Conservation (phyloP, 2,797 vertebrate species). For the Hypotaenidia okinawae region DNA sequence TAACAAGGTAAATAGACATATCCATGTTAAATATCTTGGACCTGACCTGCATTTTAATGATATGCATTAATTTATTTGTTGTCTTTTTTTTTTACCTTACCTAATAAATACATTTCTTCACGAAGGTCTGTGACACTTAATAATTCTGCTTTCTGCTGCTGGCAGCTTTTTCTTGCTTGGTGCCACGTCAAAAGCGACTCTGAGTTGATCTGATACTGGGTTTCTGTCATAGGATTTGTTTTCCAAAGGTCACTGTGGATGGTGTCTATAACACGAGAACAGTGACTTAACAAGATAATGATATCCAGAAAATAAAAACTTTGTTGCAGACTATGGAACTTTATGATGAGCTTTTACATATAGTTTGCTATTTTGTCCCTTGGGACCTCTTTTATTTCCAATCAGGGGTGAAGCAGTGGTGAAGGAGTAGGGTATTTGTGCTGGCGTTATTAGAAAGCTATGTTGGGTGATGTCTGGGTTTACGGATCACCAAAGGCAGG, state of each 20-base stretch:
- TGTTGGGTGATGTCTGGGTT: not conserved
- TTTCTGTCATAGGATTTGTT: conserved; percentile 85
- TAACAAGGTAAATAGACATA: not conserved
- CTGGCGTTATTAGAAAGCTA: not conserved
- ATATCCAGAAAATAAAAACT: not conserved
- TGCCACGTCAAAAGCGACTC: conserved; percentile 88
- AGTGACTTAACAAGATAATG: not conserved
- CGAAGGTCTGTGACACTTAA: conserved; percentile 89
- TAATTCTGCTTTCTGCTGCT: conserved; percentile 90
- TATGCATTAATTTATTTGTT: too few species aligned
- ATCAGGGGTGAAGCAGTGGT: not conserved
- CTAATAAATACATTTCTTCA: conserved; percentile 92
- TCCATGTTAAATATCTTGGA: not conserved
- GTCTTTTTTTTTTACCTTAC: conserved; percentile 69
- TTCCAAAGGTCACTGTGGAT: conserved; percentile 78
- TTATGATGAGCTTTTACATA: not conserved
- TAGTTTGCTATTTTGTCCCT: not conserved
- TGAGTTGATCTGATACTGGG: conserved; percentile 88
- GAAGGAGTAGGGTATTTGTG: not conserved
- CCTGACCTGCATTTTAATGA: not conserved
- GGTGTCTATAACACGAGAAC: conserved; percentile 66
- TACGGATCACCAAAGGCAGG: not conserved
- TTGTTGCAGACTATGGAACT: not conserved
- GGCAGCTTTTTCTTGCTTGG: conserved; percentile 92
- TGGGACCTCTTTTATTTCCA: not conserved